Evolutionary conservation across 2,888 invertebrate species (phyloP), one percentile per base, ranked within the genome.

Genomic region (Dione juno): DNA sequence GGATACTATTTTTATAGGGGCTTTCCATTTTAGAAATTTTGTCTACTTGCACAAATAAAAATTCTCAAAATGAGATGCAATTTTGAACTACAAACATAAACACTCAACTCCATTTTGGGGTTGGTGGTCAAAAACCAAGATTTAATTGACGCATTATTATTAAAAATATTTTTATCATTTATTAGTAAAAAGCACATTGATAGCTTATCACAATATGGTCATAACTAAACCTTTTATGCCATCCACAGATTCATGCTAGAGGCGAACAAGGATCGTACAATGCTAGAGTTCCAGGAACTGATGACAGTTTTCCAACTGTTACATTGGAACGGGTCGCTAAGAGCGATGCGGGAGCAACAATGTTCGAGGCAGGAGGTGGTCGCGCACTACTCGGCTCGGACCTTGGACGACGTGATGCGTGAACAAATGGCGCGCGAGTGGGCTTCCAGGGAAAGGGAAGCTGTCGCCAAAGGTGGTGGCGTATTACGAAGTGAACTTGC

Each of bases 251-350:
- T 96, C 82, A 96, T 96, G 96, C 88, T 96, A 78, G 95, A 95
- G 89, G 95, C 95, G 43, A 97, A 97, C 89, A 98, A 97, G 77
- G 98, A 98, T 13, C 95, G 98, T 76, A 98, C 98, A 66, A 98
- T 98, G 98, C 94, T 98, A 76, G 98, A 98, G 89, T 98, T 98
- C 93, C 98, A 98, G 89, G 98, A 98, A 87, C 92, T 98, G 81
- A 98, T 98, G 98, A 98, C 98, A n/a, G 98, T 98, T 61, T 98
- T 98, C 91, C 98, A 98, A 91, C 94, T 98, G 77, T 94, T 98
- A 66, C 98, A 98, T 90, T 98, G 98, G 98, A 98, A 98, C 88
- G 98, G 98, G n/a, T 98, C 97, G 77, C 90, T 98, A 79, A 97
- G 98, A 80, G 98, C 98, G 57, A 98, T 98, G 98, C 94, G 98